Conservation (phyloP, 2,113 vertebrate species). For the Erythrolamprus reginae region DNA sequence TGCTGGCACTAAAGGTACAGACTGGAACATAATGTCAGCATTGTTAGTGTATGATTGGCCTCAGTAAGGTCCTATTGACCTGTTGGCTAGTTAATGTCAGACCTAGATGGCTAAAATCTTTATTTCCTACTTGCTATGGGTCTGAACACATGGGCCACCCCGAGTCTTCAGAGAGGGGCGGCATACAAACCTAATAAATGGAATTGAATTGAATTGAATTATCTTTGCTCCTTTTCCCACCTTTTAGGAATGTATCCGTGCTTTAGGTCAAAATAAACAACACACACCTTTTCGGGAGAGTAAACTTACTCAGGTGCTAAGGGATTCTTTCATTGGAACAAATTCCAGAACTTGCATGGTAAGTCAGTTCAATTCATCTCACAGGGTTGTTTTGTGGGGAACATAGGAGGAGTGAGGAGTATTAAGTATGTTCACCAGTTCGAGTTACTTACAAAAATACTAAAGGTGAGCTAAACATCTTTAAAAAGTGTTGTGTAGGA, state of each 20-base stretch:
- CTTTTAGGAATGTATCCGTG: constrained; percentile 90
- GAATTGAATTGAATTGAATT: too few relatives aligned
- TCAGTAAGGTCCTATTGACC: not conserved
- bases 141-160: not conserved
- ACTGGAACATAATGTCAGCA: not conserved
- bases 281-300: constrained; percentile 96
- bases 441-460: not conserved
- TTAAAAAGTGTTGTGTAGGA: not conserved
- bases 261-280: constrained; percentile 91
- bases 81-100: not conserved
- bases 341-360: constrained; percentile 98
- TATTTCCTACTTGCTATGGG: not conserved
- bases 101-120: not conserved
- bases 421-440: not conserved
- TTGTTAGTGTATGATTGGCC: not conserved
- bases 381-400: not conserved
- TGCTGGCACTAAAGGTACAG: constrained; percentile 91
- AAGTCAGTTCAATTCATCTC: constrained; percentile 29
- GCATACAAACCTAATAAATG: too few relatives aligned
- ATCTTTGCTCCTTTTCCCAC: constrained; percentile 2
- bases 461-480: not conserved
- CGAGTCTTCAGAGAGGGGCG: too few relatives aligned
- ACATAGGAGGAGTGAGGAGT: not conserved
- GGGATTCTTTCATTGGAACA: constrained; percentile 94
- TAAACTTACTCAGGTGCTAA: constrained; percentile 93